Percentiles rank a stretch among this genome's conserved stretches.
phyloP scores from a whole-genome alignment of 2,888 invertebrate genomes.

The Coenonympha arcania region DNA sequence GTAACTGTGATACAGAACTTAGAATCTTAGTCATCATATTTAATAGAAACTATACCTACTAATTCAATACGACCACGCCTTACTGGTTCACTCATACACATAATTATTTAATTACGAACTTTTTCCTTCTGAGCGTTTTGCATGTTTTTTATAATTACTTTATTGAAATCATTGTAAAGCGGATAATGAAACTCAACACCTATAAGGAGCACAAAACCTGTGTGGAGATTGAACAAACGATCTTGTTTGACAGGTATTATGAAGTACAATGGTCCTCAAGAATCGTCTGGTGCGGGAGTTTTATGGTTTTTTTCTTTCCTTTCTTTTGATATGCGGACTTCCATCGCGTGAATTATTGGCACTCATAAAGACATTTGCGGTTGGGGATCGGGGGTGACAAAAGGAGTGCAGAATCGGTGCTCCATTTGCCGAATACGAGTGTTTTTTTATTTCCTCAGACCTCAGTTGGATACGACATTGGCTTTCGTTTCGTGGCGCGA shows the following conservation, averaged over 20 bases:
- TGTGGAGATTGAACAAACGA: background rate
- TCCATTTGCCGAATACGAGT: constrained; percentile 38
- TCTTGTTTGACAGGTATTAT: constrained; percentile 13
- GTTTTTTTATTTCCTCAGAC: constrained; percentile 26
- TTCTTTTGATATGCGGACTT: constrained; percentile 13
- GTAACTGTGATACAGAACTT: too few species aligned
- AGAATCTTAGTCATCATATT: too few species aligned
- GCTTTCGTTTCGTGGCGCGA: constrained; percentile 18
- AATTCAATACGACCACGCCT: too few species aligned
- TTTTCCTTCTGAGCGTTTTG: too few species aligned
- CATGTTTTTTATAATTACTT: too few species aligned
- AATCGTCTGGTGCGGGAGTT: constrained; percentile 24
- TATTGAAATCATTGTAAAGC: background rate
- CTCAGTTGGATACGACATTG: constrained; percentile 12
- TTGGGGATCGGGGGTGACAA: constrained; percentile 29
- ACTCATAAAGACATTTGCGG: constrained; percentile 33
- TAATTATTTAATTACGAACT: too few species aligned
- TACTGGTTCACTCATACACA: too few species aligned
- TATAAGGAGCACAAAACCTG: background rate
- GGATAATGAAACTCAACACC: background rate
- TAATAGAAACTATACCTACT: too few species aligned
- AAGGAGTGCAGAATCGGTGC: constrained; percentile 34
- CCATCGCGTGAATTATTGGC: constrained; percentile 26
- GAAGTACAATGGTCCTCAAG: constrained; percentile 4
- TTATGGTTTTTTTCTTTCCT: constrained; percentile 18